Conservation (phyloP, 2,113 vertebrate genomes). For the Oostethus manadensis region DNA sequence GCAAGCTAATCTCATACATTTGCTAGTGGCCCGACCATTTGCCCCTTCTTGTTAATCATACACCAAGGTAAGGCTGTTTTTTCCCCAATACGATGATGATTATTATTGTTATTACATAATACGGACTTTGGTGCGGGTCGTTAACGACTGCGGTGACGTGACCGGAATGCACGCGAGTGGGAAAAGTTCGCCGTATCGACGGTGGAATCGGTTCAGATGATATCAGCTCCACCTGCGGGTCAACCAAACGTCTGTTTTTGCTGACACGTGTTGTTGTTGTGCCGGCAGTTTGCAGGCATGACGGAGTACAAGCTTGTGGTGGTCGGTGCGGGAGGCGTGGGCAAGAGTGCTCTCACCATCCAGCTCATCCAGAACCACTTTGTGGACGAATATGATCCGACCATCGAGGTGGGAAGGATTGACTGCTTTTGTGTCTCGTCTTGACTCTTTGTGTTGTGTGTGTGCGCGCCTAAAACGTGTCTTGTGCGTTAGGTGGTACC, state of each 20-base stretch:
- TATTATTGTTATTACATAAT: not conserved
- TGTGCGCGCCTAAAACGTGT: no score
- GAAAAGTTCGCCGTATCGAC: conserved; percentile 32
- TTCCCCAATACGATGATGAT: no score
- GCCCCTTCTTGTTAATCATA: not conserved
- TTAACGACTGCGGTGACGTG: not conserved
- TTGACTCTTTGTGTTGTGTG: no score
- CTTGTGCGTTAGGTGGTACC: no score
- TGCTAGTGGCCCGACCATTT: conserved; percentile 6
- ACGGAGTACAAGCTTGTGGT: conserved; percentile 84
- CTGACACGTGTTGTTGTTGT: not conserved
- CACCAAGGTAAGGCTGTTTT: conserved; percentile 39
- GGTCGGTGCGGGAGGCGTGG: conserved; percentile 80
- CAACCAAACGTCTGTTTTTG: not conserved
- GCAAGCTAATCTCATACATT: conserved; percentile 57
- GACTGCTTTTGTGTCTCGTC: no score
- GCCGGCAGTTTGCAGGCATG: conserved; percentile 61
- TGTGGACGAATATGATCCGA: conserved; percentile 77
- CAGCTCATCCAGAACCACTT: conserved; percentile 84
- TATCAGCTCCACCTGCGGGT: not conserved
- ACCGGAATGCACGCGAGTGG: not conserved
- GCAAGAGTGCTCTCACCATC: conserved; percentile 83
- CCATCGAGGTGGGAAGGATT: conserved; percentile 68
- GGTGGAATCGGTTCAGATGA: not conserved
- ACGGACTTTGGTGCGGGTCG: not conserved